Evolutionary conservation across 2,797 vertebrate species (phyloP), one percentile per base, ranked within the genome.

Genomic region (Aldrovandia affinis): DNA sequence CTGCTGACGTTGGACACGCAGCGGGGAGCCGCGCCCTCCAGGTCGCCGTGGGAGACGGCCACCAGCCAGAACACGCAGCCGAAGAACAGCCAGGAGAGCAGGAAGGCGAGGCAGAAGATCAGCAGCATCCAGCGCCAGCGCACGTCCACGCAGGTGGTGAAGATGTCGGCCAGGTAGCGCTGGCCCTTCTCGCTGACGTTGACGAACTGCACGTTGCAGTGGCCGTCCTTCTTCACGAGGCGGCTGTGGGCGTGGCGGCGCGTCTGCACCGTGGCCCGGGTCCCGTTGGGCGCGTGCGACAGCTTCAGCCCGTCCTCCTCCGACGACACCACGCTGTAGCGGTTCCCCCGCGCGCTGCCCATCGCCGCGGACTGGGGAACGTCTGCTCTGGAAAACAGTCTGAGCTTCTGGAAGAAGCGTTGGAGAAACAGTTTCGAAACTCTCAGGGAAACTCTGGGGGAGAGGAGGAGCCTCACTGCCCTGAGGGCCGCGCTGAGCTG

Each of bases 371-470:
- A 95, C 93, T 96, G 96, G 90, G 96, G 95, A 90, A 59, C 81
- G 94, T 97, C 97, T 95, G 97, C 97, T 97, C 96, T 97, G 93
- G 97, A 96, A 96, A 98, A 99, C 97, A 99, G 97, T 98, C 97
- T 97, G 88, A 98, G 97, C 97, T 98, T 99, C 94, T 97, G 97
- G 95, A 97, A 96, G 95, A 99, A 94, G 91, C 96, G 97, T 98
- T 98, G 97, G 96, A 98, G 97, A 98, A 98, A 98, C 97, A 98
- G 97, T 97, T 98, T 98, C 95, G 95, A 96, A 96, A 10, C 93
- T 93, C 93, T 97, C 95, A 87, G 85, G 84, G 95, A 93, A 92
- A 95, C 95, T 96, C 52, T 9, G 6, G 10, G 39, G 18, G 14
- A 59, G 22, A 57, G 36, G 57, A 30, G 54, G 33, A 3, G 54